Evolutionary conservation across 2,888 invertebrate species (phyloP), one percentile per base, ranked within the genome.

Genomic region (Sacculina carcini): DNA sequence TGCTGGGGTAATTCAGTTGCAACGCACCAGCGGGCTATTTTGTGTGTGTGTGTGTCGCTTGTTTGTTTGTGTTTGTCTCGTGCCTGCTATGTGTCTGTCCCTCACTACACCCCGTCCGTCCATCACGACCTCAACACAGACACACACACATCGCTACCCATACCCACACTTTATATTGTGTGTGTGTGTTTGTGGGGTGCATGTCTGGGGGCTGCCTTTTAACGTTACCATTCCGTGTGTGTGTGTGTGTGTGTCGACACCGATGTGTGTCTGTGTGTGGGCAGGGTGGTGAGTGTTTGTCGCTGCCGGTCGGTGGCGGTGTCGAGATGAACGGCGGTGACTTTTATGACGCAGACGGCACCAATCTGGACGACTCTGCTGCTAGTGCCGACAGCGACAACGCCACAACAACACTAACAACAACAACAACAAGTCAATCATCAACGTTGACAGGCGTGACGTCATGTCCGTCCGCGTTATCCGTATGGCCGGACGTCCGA

Each of bases 211-310:
- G 14, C 10, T 14, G 19, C 4, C 12, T 10, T 10, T n/a, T 16
- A 5, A 9, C n/a, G n/a, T 24, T 9, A 2, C n/a, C 31, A 16
- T 5, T 7, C 4, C n/a, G 16, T 31, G n/a, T 6, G 10, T 19
- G 23, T n/a, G 19, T 16, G 26, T 9, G 38, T 14, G 10, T 16
- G 38, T 39, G 39, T 23, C n/a, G 24, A 16, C 23, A 6, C 19
- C n/a, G n/a, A 16, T 31, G n/a, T 3, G 39, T 19, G 3, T 31
- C 9, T 16, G 14, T 19, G 26, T 28, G 9, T 31, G 39, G 32
- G 7, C 44, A 56, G 56, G 56, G 56, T n/a, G 56, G 56, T 6
- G 56, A 56, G 48, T 53, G 51, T 42, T 52, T 56, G 42, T 54
- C 56, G 23, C 46, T 56, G 39, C 40, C 53, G 24, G 47, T 55